phyloP scores from a whole-genome alignment of 2,888 invertebrate species.

The Apamea crenata region DNA sequence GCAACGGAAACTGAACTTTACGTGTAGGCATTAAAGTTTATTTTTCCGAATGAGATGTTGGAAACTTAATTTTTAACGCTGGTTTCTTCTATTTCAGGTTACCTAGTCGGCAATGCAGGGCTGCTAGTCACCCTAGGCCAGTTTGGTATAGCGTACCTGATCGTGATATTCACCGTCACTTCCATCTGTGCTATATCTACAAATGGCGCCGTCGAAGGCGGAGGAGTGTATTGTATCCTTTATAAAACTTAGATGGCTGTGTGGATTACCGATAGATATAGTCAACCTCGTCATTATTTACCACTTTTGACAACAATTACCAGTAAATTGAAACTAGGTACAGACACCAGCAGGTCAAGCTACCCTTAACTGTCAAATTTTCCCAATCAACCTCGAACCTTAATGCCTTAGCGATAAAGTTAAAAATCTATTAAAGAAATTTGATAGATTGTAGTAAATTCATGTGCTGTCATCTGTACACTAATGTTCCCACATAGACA shows the following conservation, averaged over 20 bases:
- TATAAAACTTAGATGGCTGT: not conserved
- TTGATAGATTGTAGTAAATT: too few species aligned
- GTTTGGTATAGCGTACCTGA: slow-evolving; percentile 98
- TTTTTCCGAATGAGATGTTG: not conserved
- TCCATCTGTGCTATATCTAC: slow-evolving; percentile 99
- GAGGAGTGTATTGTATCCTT: slow-evolving; percentile 99
- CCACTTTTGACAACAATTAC: not conserved
- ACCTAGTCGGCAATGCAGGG: slow-evolving; percentile 99
- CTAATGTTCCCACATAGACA: not conserved
- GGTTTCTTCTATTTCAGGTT: slow-evolving; percentile 92
- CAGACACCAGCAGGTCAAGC: too few species aligned
- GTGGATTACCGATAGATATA: not conserved
- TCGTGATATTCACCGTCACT: slow-evolving; percentile 98
- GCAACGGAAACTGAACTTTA: slow-evolving; percentile 6
- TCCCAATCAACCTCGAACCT: too few species aligned
- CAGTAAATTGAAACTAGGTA: too few species aligned
- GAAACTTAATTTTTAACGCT: not conserved
- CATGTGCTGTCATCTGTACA: not conserved
- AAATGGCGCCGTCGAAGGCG: slow-evolving; percentile 99
- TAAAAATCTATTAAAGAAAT: too few species aligned
- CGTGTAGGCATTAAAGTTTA: not conserved
- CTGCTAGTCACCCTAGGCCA: slow-evolving; percentile 96
- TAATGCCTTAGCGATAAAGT: too few species aligned
- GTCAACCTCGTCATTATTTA: not conserved
- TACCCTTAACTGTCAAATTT: too few species aligned